Evolutionary conservation across 2,888 invertebrate genomes (phyloP).

Genomic region (Cyclophora albipunctata): DNA sequence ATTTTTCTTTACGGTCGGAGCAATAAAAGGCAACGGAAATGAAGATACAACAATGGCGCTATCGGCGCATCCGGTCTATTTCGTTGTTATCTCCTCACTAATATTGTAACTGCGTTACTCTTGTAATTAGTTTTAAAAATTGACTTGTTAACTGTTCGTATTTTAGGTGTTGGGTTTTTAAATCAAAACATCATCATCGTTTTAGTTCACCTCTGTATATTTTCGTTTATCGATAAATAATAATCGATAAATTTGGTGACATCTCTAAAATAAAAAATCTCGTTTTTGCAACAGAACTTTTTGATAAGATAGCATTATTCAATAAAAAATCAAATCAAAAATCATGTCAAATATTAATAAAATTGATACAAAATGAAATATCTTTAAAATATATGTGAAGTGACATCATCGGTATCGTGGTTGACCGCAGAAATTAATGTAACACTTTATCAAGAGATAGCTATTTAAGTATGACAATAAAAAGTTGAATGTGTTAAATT

Average conservation of each 20-base stretch:
- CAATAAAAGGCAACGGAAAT: conserved; percentile 48
- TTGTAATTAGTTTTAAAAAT: conserved; percentile 51
- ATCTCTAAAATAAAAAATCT: too few species aligned
- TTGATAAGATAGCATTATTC: too few species aligned
- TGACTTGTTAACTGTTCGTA: conserved; percentile 46
- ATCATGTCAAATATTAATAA: too few species aligned
- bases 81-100: conserved; percentile 43
- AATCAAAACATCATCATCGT: too few species aligned
- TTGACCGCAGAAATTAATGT: conserved; percentile 60
- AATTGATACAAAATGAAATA: too few species aligned
- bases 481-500: conserved; percentile 38
- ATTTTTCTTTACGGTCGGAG: conserved; percentile 38
- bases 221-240: too few species aligned
- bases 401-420: conserved; percentile 32
- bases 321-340: too few species aligned
- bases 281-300: too few species aligned
- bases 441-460: conserved; percentile 20
- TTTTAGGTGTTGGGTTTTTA: conserved; percentile 5
- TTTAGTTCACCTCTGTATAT: too few species aligned
- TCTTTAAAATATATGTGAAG: too few species aligned
- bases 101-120: conserved; percentile 29
- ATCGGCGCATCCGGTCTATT: conserved; percentile 47
- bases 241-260: too few species aligned
- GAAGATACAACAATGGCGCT: conserved; percentile 45
- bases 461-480: conserved; percentile 56